phyloP scores from a whole-genome alignment of 2,113 vertebrate genomes.

The Lanius collurio region DNA sequence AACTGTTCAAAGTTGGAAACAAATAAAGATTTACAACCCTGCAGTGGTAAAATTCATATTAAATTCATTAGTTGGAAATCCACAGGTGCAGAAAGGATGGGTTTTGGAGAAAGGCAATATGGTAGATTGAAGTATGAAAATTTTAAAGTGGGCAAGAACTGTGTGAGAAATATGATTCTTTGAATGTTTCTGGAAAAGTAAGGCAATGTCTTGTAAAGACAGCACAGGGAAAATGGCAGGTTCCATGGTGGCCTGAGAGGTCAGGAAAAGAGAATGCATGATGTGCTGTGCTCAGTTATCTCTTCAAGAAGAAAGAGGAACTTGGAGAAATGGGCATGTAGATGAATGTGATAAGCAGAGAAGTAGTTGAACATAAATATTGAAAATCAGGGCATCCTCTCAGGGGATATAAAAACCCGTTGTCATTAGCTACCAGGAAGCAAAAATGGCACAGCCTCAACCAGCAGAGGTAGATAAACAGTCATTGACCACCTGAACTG shows the following conservation, averaged over 20 bases:
- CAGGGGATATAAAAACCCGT: neutral
- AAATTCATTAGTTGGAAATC: neutral
- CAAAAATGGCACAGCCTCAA: neutral
- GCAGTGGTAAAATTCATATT: neutral
- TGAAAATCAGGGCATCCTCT: neutral
- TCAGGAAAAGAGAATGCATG: neutral
- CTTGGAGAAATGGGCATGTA: neutral
- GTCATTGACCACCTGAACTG: neutral
- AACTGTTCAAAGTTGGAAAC: constrained; percentile 6
- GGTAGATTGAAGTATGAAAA: neutral
- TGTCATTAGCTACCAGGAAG: neutral
- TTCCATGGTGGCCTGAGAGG: neutral
- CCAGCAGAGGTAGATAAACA: neutral
- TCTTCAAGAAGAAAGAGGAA: neutral
- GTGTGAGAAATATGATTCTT: neutral
- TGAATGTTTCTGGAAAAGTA: neutral
- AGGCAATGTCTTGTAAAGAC: neutral
- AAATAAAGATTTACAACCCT: neutral
- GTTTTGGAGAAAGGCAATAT: neutral
- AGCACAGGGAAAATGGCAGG: neutral
- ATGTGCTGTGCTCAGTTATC: neutral
- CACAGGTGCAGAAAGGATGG: neutral
- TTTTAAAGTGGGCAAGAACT: neutral
- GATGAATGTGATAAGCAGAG: neutral
- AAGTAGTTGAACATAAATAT: neutral